Evolutionary conservation across 2,113 vertebrate genomes (phyloP), one percentile per base, ranked within the genome.

Genomic region (Sylvilagus bachmani): DNA sequence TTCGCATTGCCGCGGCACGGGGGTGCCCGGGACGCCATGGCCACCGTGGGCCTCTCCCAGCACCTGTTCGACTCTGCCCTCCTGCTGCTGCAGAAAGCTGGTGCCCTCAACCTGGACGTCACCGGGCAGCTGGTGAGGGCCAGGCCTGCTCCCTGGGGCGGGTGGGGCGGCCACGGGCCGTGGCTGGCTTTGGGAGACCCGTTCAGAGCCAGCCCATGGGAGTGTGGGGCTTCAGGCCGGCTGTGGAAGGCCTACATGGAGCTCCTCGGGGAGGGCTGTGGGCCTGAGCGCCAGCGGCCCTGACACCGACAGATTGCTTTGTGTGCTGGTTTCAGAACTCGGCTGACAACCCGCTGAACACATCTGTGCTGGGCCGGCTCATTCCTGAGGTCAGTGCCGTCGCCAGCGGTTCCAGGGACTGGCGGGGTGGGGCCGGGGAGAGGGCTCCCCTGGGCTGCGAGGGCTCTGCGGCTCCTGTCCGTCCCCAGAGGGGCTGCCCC

Each of bases 361-460:
- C 97, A 9, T 98, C 98, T 0, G 10, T 4, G 1, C 66, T 98
- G 93, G 97, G 97, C 89, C 71, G 44, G 62, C 53, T 94, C 80
- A 98, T 98, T 33, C 97, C 98, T 0, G 95, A 98, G 96, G 98
- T 98, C 24, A 31, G 97, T 95, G 75, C 74, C 0, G 0, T 13
- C 95, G 78, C 53, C 75, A 67, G 3, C 78, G 21, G 3, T 69
- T 53, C 19, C 29, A 29, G 74, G 84, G 33, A 12, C 44, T 44
- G 44, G 44, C 44, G 38, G 5, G 44, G 13, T 24, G 31, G 80
- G 75, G 21, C n/a, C 4, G 1, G 12, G 88, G 64, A 38, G 58
- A 73, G 25, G 25, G 44, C 14, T 13, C 71, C 14, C 55, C n/a
- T 25, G 38, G 87, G 14, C 5, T 44, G 5, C 5, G 79, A 31